Conservation (phyloP, 2,888 invertebrate species). For the Himalopsyche kuldschensis region DNA sequence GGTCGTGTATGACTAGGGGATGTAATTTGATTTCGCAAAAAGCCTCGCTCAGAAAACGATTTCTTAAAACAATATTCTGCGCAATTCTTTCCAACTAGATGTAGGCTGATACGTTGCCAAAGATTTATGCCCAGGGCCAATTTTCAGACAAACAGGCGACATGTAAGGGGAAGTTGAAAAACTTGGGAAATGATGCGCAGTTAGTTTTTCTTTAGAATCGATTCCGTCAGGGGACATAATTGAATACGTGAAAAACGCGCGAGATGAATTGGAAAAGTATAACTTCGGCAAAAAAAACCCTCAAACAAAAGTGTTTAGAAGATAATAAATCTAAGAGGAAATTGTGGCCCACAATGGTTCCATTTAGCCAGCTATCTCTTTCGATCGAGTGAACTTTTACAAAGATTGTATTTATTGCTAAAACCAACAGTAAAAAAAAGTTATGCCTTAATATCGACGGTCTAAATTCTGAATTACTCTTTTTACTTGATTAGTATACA, state of each 20-base stretch:
- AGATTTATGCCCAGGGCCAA: neutral
- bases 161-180: neutral
- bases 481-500: too few relatives aligned
- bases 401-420: too few relatives aligned
- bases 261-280: neutral
- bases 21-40: constrained; percentile 15
- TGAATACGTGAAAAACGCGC: neutral
- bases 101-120: neutral
- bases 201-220: neutral
- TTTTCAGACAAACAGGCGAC: neutral
- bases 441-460: too few relatives aligned
- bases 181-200: neutral
- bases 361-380: too few relatives aligned
- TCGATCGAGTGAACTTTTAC: too few relatives aligned
- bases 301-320: neutral
- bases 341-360: too few relatives aligned
- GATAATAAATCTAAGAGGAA: neutral
- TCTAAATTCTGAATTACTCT: too few relatives aligned
- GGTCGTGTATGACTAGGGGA: neutral
- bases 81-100: neutral
- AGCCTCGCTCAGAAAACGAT: neutral
- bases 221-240: neutral
- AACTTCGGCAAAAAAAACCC: neutral
- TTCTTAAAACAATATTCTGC: neutral
- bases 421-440: too few relatives aligned